These are phyloP conservation scores for Melanophora roralis DNA, from an alignment of 2,888 invertebrate species.

Conservation along the genomic window DNA sequence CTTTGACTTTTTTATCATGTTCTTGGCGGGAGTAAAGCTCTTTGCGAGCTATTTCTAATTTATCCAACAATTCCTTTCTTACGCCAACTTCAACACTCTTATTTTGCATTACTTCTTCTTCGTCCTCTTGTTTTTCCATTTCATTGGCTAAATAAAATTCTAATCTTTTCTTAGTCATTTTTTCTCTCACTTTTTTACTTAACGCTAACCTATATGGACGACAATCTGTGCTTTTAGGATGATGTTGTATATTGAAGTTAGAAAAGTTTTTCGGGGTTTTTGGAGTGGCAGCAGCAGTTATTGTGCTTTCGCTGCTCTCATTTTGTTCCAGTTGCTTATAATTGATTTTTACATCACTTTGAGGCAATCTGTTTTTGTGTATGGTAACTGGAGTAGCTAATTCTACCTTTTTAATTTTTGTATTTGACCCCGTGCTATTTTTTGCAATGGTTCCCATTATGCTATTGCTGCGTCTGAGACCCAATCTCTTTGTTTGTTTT, in stretches of 20 bases:
- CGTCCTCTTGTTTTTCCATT: constrained; percentile 10
- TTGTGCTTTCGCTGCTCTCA: background rate
- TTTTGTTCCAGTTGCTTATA: constrained; percentile 49
- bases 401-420: background rate
- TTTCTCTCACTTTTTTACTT: constrained; percentile 63
- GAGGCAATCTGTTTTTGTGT: background rate
- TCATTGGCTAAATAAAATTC: constrained; percentile 65
- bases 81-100: background rate
- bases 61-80: constrained; percentile 23
- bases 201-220: constrained; percentile 67
- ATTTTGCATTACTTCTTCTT: background rate
- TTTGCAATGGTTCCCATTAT: constrained; percentile 21
- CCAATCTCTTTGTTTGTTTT: constrained; percentile 61
- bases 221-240: constrained; percentile 63
- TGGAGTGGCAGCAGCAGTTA: constrained; percentile 52
- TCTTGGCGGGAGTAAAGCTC: constrained; percentile 60
- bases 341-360: constrained; percentile 60
- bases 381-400: background rate
- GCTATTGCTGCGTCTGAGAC: constrained; percentile 56
- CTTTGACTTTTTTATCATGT: constrained; percentile 61
- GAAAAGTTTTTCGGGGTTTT: constrained; percentile 52
- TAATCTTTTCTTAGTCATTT: constrained; percentile 67
- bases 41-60: constrained; percentile 55
- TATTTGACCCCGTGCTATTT: background rate
- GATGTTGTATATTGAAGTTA: background rate